These are phyloP conservation scores for Matsumurasca onukii DNA, from an alignment of 1,140 invertebrate genomes.

Conservation along the genomic window DNA sequence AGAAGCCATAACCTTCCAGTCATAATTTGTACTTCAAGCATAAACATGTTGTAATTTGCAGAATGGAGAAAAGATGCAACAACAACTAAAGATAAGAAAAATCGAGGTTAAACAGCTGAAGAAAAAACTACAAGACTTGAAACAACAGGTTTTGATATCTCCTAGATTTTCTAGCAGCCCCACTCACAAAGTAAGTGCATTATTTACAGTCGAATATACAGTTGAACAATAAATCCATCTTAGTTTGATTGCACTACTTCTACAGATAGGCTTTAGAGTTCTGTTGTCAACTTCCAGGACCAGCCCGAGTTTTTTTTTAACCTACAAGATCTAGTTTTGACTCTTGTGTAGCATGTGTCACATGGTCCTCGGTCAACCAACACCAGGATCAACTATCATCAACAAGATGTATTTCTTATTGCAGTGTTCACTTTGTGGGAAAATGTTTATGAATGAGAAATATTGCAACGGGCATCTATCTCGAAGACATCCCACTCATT, in stretches of 20 bases:
- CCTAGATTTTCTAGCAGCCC: neutral
- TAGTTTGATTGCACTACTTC: neutral
- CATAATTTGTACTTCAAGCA: too few species aligned
- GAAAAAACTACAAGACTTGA: neutral
- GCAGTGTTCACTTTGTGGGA: too few species aligned
- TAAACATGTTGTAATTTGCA: too few species aligned
- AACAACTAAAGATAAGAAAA: neutral
- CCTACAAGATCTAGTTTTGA: neutral
- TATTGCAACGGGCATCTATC: too few species aligned
- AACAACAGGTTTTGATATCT: neutral
- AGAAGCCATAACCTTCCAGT: too few species aligned
- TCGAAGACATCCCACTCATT: too few species aligned
- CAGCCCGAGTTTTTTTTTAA: neutral
- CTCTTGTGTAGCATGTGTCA: too few species aligned
- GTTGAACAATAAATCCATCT: neutral
- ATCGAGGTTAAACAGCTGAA: constrained; percentile 1
- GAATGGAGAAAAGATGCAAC: neutral
- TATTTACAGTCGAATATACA: neutral
- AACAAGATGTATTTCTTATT: too few species aligned
- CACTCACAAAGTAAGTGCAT: neutral
- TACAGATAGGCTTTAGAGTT: neutral
- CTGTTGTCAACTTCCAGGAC: neutral
- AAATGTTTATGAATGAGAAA: too few species aligned
- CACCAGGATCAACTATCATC: too few species aligned
- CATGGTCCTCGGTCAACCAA: too few species aligned